Percentiles rank a stretch among this genome's conserved stretches.
These are phyloP conservation scores for Sericinus montela DNA, from an alignment of 2,888 invertebrate species.

Conservation along the genomic window DNA sequence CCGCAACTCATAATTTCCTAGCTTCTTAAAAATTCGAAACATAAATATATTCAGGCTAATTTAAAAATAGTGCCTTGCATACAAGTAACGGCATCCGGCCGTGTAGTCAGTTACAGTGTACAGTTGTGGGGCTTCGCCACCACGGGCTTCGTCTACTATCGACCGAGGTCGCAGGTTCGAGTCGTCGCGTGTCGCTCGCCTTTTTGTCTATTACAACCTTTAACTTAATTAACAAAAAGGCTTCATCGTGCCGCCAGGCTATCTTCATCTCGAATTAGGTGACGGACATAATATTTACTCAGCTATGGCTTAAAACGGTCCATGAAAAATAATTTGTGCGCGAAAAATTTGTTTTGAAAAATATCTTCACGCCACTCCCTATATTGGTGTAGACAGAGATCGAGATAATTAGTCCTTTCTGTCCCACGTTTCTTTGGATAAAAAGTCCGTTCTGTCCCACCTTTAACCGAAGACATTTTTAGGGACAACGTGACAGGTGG, in stretches of 20 bases:
- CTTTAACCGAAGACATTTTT: too few relatives aligned
- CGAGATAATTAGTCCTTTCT: too few relatives aligned
- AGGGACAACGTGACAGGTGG: too few relatives aligned
- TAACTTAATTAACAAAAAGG: slow-evolving; percentile 30
- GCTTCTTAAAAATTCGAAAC: not conserved
- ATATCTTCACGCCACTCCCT: too few relatives aligned
- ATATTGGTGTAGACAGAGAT: too few relatives aligned
- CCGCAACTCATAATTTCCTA: too few relatives aligned
- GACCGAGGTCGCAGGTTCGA: slow-evolving; percentile 38
- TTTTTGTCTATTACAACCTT: slow-evolving; percentile 30
- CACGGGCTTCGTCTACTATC: slow-evolving; percentile 61
- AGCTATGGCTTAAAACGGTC: not conserved
- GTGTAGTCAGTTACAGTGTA: not conserved
- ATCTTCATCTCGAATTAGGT: slow-evolving; percentile 16
- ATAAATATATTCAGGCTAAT: not conserved
- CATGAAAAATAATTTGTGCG: too few relatives aligned
- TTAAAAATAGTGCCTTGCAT: slow-evolving; percentile 6
- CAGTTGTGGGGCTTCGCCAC: slow-evolving; percentile 25
- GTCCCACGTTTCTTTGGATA: too few relatives aligned
- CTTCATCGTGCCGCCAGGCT: slow-evolving; percentile 8
- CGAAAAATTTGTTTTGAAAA: too few relatives aligned
- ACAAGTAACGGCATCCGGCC: slow-evolving; percentile 1
- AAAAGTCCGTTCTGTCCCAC: too few relatives aligned
- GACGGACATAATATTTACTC: slow-evolving; percentile 1
- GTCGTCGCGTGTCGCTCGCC: slow-evolving; percentile 19